Evolutionary conservation across 2,797 vertebrate genomes (phyloP).

Genomic region (Lophotriccus pileatus): DNA sequence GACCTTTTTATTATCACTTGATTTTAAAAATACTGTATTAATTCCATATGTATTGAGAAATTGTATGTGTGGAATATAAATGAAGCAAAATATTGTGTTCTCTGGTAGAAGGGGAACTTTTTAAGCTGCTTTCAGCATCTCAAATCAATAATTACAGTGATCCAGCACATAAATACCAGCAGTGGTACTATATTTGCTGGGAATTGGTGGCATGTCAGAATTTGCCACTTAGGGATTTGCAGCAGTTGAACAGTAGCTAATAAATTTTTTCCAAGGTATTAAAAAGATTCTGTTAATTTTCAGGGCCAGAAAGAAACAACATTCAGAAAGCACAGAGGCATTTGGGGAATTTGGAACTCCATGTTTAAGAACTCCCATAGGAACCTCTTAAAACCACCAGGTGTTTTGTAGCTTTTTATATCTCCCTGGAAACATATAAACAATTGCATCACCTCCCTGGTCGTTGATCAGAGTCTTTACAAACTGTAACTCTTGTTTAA

Average conservation of each 20-base stretch:
- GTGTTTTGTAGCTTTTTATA: neutral
- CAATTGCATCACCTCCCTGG: neutral
- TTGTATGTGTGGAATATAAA: neutral
- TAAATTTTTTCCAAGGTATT: neutral
- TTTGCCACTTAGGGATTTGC: neutral
- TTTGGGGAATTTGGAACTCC: neutral
- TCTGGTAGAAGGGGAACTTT: neutral
- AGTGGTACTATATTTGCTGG: neutral
- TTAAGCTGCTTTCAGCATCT: neutral
- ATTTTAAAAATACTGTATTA: fast-evolving
- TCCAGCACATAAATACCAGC: neutral
- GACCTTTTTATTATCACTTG: fast-evolving
- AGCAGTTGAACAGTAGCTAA: neutral
- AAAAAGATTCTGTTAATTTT: neutral
- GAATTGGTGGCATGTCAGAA: neutral
- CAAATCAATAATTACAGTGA: neutral
- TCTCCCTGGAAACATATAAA: slow-evolving; percentile 23
- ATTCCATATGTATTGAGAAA: fast-evolving
- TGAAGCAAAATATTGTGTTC: neutral
- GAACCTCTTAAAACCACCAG: neutral
- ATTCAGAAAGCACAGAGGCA: neutral
- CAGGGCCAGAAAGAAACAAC: neutral
- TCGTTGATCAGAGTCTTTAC: neutral
- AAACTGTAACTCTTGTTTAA: neutral
- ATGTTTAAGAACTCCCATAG: neutral